These are phyloP conservation scores for Bombus waltoni DNA, from an alignment of 1,140 invertebrate species.

Conservation along the genomic window DNA sequence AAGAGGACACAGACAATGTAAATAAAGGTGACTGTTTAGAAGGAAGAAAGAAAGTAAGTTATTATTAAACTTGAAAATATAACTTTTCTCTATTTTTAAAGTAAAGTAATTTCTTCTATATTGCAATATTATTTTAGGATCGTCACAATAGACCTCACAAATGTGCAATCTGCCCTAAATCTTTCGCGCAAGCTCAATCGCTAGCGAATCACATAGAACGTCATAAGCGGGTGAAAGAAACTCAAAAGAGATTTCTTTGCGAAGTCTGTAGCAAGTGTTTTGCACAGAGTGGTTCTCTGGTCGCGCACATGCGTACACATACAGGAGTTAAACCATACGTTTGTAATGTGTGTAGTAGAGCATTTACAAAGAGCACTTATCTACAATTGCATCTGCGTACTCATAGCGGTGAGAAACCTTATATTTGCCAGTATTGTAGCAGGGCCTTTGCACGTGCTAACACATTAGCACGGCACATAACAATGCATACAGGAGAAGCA, in stretches of 20 bases:
- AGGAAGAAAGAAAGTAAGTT: slow-evolving; percentile 65
- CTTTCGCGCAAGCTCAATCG: slow-evolving; percentile 75
- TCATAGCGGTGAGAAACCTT: slow-evolving; percentile 80
- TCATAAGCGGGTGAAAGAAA: slow-evolving; percentile 75
- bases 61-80: background rate
- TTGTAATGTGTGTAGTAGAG: slow-evolving; percentile 79
- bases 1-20: slow-evolving; percentile 66
- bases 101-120: background rate
- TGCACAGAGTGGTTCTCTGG: slow-evolving; percentile 77
- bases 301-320: slow-evolving; percentile 79
- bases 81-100: background rate
- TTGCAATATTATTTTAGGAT: slow-evolving; percentile 63
- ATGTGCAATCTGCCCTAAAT: slow-evolving; percentile 76
- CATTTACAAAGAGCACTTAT: slow-evolving; percentile 81
- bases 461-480: slow-evolving; percentile 91
- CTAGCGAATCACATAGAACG: slow-evolving; percentile 76
- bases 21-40: slow-evolving; percentile 64
- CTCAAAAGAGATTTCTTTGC: slow-evolving; percentile 77
- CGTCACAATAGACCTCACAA: slow-evolving; percentile 74
- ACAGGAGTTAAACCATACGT: slow-evolving; percentile 79
- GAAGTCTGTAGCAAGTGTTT: slow-evolving; percentile 80
- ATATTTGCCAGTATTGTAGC: slow-evolving; percentile 89
- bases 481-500: slow-evolving; percentile 86
- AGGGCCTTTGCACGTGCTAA: slow-evolving; percentile 87
- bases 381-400: slow-evolving; percentile 78